A percentile compares a stretch with the other conserved stretches of the same genome.
Evolutionary conservation across 2,797 vertebrate species (phyloP).

Genomic region (Taeniopygia guttata): DNA sequence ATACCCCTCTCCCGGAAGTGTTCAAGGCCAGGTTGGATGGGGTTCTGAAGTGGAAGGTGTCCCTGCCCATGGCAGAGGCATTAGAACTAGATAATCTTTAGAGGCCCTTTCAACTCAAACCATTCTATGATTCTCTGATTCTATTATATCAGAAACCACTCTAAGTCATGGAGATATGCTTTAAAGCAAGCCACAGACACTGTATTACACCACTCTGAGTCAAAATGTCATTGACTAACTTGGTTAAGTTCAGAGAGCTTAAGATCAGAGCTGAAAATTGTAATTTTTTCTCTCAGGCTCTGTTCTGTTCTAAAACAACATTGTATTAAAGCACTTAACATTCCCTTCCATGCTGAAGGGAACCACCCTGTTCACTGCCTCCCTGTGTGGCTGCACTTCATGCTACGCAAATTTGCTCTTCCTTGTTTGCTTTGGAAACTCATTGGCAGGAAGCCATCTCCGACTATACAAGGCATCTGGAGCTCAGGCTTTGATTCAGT

Average conservation of each 20-base stretch:
- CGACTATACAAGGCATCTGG: constrained; percentile 48
- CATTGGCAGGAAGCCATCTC: constrained; percentile 30
- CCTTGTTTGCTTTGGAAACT: constrained; percentile 65
- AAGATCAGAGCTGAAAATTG: not conserved
- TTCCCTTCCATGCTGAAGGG: not conserved
- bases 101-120: not conserved
- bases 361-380: constrained; percentile 35
- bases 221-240: not conserved
- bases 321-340: not conserved
- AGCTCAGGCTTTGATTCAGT: constrained; percentile 13
- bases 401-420: constrained; percentile 19
- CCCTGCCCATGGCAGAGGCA: not conserved
- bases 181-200: not conserved
- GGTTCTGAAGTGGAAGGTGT: not conserved
- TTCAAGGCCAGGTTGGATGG: not conserved
- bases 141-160: not conserved
- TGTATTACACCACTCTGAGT: not conserved
- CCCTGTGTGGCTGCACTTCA: constrained; percentile 15
- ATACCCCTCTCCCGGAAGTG: not conserved
- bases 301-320: not conserved
- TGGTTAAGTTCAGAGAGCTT: not conserved
- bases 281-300: not conserved
- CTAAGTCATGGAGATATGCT: not conserved
- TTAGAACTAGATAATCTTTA: not conserved
- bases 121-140: not conserved